A percentile compares a stretch with the other conserved stretches of the same genome.
These are phyloP conservation scores for Anisognathus igniventris DNA, from an alignment of 2,797 vertebrate genomes.

Conservation along the genomic window DNA sequence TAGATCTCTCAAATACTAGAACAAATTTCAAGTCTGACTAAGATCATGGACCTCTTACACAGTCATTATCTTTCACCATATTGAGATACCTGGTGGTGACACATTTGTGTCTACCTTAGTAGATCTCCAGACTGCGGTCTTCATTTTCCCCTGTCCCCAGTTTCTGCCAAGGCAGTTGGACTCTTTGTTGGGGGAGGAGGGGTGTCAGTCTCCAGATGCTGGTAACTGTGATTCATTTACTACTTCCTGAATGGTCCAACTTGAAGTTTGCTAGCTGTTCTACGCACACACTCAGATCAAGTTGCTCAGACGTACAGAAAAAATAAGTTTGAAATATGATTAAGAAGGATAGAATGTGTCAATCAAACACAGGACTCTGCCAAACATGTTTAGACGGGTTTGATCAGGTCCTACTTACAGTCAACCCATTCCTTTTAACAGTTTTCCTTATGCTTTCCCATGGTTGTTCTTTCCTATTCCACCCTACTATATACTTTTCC, in stretches of 20 bases:
- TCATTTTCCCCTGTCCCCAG: not conserved
- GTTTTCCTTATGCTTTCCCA: not conserved
- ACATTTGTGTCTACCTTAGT: not conserved
- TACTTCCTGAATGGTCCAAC: not conserved
- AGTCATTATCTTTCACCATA: not conserved
- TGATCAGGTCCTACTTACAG: not conserved
- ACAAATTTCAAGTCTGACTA: not conserved
- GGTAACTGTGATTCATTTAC: not conserved
- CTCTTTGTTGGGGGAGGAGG: accelerated
- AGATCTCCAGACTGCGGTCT: not conserved
- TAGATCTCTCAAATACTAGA: not conserved
- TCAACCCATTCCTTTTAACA: not conserved
- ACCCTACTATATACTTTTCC: not conserved
- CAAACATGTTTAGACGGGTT: not conserved
- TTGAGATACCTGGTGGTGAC: not conserved
- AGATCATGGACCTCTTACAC: not conserved
- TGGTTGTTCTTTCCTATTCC: not conserved
- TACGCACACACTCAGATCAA: not conserved
- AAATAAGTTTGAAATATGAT: not conserved
- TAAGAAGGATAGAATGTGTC: not conserved
- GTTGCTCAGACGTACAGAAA: not conserved
- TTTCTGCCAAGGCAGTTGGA: not conserved
- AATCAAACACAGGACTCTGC: not conserved
- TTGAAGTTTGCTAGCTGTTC: not conserved
- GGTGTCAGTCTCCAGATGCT: not conserved